Base-by-base conservation (phyloP, 2,888 invertebrate species). In the Parnassius glacialis region DNA sequence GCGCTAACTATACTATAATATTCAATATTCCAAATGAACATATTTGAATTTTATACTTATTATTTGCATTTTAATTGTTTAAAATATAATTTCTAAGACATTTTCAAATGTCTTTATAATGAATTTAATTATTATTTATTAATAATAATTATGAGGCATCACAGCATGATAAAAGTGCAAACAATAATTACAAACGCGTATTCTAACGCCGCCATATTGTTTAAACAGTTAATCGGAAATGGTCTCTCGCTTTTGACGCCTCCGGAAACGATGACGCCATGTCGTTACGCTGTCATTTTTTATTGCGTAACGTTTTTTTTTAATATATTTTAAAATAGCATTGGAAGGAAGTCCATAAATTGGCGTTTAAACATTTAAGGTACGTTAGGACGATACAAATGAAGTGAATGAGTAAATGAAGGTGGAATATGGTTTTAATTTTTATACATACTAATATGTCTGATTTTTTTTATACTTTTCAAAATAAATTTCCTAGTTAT, bases 241-340 rank as follows among this genome's bases (percentile, higher is more conserved):
- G 61, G 42, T 54, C 20, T 48, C 57, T 55, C 67, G 51, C 41
- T 65, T 66, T 65, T 67, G 66, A 67, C 67, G 64, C 64, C 70
- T 70, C 65, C 72, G 72, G 72, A 70, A 68, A 66, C 59, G 64
- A 56, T 53, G 68, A 69, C 60, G 65, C 60, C 64, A 64, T 69
- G 63, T 74, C 51, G 59, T 65, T 61, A 58, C 60, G 45, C 56
- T 50, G 52, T 59, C 63, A 52, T 48, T 62, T 47, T 64, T 65
- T 70, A 79, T 75, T 67, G 70, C 64, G 62, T 65, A 72, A 70
- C 75, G 71, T 62, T 60, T 61, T 48, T 16, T 48, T 9, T 3
- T n/a, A 7, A 11, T 16, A 51, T 61, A 57, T 47, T 61, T 51
- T 43, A 55, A 43, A 44, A 51, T 25, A 34, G 48, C 9, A 7